phyloP scores from a whole-genome alignment of 2,888 invertebrate genomes.

The Pilophorus perplexus region DNA sequence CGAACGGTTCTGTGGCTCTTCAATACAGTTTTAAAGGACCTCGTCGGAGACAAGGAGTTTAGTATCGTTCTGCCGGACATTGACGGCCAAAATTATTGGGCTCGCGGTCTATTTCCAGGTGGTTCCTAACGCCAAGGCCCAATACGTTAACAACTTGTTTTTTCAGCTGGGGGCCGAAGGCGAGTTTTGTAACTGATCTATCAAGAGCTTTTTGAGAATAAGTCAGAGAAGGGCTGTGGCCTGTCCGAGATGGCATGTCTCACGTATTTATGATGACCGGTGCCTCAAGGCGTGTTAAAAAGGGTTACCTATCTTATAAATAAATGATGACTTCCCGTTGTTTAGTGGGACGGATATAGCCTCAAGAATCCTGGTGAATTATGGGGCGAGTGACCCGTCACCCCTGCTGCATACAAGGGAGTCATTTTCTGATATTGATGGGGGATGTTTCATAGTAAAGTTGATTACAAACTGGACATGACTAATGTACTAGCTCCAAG shows the following conservation, averaged over 20 bases:
- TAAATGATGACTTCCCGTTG: slow-evolving; percentile 37
- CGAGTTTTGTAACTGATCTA: slow-evolving; percentile 1
- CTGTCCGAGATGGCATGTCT: slow-evolving; percentile 7
- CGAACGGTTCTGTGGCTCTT: too few species aligned
- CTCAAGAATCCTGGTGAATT: slow-evolving; percentile 22
- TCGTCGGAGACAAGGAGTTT: too few species aligned
- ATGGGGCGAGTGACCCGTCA: slow-evolving; percentile 38
- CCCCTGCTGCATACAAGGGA: slow-evolving; percentile 21
- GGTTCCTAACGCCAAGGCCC: too few species aligned
- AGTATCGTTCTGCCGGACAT: too few species aligned
- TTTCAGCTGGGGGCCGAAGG: too few species aligned
- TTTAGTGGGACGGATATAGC: slow-evolving; percentile 29
- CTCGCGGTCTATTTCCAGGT: too few species aligned
- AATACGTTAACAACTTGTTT: too few species aligned
- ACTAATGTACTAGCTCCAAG: slow-evolving; percentile 11
- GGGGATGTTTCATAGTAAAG: slow-evolving; percentile 12
- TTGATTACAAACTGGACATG: slow-evolving; percentile 26
- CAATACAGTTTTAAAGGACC: too few species aligned
- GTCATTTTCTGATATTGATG: slow-evolving; percentile 29
- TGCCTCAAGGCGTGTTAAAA: slow-evolving; percentile 24
- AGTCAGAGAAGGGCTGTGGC: not conserved
- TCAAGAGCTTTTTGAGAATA: slow-evolving; percentile 20
- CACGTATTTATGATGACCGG: slow-evolving; percentile 21
- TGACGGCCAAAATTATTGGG: too few species aligned
- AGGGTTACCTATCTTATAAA: slow-evolving; percentile 32